phyloP scores from a whole-genome alignment of 2,797 vertebrate species.

The Meda fulgida region DNA sequence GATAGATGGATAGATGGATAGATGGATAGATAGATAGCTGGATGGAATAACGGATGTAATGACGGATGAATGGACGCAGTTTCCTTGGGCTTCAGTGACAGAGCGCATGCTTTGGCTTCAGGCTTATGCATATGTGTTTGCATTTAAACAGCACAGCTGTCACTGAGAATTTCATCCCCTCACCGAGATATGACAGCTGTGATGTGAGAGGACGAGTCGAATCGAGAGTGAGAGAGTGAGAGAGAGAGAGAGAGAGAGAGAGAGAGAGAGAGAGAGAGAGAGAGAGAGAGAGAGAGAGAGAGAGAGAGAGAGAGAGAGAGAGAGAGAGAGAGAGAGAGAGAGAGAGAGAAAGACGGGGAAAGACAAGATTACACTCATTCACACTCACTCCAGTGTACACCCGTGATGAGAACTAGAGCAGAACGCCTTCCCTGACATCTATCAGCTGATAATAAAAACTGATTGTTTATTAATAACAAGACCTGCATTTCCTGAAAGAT shows the following conservation, averaged over 20 bases:
- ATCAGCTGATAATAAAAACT: slow-evolving; percentile 37
- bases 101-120: slow-evolving; percentile 6
- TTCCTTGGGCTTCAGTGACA: neutral
- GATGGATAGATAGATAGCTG: neutral
- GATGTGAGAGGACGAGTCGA: slow-evolving; percentile 57
- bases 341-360: neutral
- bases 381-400: slow-evolving; percentile 44
- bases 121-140: slow-evolving; percentile 58
- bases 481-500: slow-evolving; percentile 4
- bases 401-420: slow-evolving; percentile 38
- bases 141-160: slow-evolving; percentile 59
- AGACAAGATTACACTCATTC: neutral
- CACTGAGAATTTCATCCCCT: slow-evolving; percentile 54
- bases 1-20: too few relatives aligned
- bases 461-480: neutral
- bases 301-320: slow-evolving; percentile 28
- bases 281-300: slow-evolving; percentile 8
- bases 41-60: neutral
- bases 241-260: slow-evolving; percentile 18
- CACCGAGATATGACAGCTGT: slow-evolving; percentile 60
- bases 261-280: neutral
- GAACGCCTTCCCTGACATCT: slow-evolving; percentile 3
- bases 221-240: slow-evolving; percentile 39
- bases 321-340: slow-evolving; percentile 24
- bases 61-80: too few relatives aligned